Conservation (phyloP, 2,888 invertebrate species). For the Luperina testacea region DNA sequence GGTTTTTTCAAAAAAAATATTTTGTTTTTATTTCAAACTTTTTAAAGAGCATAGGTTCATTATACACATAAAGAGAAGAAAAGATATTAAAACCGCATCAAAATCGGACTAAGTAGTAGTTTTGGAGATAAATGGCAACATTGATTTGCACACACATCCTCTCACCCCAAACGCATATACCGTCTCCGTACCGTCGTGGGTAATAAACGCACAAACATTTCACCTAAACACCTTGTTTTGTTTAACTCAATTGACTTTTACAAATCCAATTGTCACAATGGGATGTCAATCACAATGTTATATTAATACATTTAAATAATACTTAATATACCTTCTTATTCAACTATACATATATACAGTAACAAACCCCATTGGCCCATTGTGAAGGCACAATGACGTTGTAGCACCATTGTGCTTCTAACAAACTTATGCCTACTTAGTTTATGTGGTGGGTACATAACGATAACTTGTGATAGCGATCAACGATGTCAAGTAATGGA, state of each 20-base stretch:
- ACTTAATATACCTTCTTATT: slow-evolving; percentile 8
- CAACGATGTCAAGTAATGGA: slow-evolving; percentile 41
- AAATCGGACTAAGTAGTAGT: no score
- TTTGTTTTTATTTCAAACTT: no score
- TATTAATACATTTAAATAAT: slow-evolving; percentile 28
- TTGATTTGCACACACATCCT: no score
- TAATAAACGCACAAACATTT: neutral
- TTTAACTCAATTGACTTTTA: neutral
- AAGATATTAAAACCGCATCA: no score
- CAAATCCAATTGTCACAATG: slow-evolving; percentile 35
- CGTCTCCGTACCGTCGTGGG: no score
- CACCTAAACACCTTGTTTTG: neutral
- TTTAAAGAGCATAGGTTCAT: no score
- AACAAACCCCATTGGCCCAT: slow-evolving; percentile 58
- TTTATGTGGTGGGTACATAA: slow-evolving; percentile 18
- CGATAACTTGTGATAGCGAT: slow-evolving; percentile 38
- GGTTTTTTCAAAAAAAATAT: no score
- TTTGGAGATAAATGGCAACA: no score
- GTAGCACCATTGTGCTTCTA: slow-evolving; percentile 71
- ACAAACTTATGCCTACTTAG: slow-evolving; percentile 45
- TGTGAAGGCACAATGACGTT: slow-evolving; percentile 76
- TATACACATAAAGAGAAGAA: no score
- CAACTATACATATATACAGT: slow-evolving; percentile 7
- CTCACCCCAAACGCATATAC: no score
- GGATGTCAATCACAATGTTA: no score